These are phyloP conservation scores for Zalophus californianus DNA, from an alignment of 2,797 vertebrate species.

Conservation along the genomic window DNA sequence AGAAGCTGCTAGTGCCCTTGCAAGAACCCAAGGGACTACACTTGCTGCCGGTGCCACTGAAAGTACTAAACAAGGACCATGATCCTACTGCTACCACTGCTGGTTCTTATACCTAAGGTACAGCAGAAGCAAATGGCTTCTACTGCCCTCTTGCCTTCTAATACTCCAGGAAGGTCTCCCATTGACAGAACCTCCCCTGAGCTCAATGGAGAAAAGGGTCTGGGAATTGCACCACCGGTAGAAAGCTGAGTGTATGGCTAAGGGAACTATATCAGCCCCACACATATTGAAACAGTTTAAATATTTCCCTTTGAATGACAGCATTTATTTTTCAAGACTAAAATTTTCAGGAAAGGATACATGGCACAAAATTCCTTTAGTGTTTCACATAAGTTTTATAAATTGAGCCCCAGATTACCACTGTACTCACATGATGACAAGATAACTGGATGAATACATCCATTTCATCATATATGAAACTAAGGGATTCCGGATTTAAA, in stretches of 20 bases:
- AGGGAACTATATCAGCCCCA: background rate
- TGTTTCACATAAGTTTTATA: background rate
- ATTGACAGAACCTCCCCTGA: background rate
- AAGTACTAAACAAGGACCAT: background rate
- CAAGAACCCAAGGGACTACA: background rate
- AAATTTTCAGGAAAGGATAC: slow-evolving; percentile 20
- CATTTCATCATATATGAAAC: slow-evolving; percentile 28
- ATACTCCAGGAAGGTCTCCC: background rate
- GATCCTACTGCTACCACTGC: background rate
- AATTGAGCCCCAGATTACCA: background rate
- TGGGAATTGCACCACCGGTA: background rate
- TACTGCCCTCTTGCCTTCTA: background rate
- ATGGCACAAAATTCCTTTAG: background rate
- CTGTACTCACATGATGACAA: background rate
- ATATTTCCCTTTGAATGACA: background rate
- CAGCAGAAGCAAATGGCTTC: background rate
- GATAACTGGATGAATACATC: slow-evolving; percentile 7
- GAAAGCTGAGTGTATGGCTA: background rate
- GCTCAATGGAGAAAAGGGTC: background rate
- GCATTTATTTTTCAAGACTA: slow-evolving; percentile 5
- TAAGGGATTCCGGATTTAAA: slow-evolving; percentile 17
- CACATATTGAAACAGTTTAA: background rate
- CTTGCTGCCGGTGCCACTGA: background rate
- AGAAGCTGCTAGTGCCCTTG: background rate
- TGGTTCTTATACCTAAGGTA: background rate